A percentile compares a stretch with the other conserved stretches of the same genome.
Evolutionary conservation across 1,140 invertebrate species (phyloP).

Genomic region (Sesamia nonagrioides): DNA sequence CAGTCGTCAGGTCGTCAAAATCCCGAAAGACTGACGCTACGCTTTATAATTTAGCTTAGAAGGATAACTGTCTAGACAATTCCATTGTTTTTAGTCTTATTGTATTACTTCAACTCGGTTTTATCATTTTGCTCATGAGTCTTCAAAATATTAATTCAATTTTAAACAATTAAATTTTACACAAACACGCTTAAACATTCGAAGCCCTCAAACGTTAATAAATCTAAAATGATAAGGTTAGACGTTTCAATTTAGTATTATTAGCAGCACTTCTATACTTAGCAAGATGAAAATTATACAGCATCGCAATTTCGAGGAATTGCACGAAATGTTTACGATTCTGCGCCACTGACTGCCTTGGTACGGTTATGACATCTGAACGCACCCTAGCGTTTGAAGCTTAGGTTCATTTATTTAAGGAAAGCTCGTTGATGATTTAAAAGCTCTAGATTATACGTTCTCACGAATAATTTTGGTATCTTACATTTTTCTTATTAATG

Average conservation of each 20-base stretch:
- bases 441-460: conserved; percentile 2
- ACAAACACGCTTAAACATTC: neutral
- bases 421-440: conserved; percentile 16
- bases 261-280: neutral
- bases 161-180: neutral
- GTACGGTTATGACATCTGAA: neutral
- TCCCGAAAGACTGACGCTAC: too few species aligned
- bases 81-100: too few species aligned
- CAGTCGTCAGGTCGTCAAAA: too few species aligned
- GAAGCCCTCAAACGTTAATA: neutral
- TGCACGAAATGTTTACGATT: too few species aligned
- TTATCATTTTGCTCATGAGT: too few species aligned
- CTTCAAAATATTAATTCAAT: neutral
- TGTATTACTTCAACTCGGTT: too few species aligned
- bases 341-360: too few species aligned
- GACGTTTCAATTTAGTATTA: conserved; percentile 16
- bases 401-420: conserved; percentile 7
- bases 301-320: too few species aligned
- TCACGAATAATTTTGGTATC: neutral
- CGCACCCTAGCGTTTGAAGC: neutral
- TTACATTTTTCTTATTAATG: neutral
- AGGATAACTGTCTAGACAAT: too few species aligned
- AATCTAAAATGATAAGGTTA: neutral
- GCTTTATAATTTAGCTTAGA: too few species aligned
- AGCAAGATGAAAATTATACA: neutral